Percentiles rank a stretch among this genome's conserved stretches.
Conservation (phyloP, 1,140 invertebrate species). For the Leptinotarsa undecemlineata region DNA sequence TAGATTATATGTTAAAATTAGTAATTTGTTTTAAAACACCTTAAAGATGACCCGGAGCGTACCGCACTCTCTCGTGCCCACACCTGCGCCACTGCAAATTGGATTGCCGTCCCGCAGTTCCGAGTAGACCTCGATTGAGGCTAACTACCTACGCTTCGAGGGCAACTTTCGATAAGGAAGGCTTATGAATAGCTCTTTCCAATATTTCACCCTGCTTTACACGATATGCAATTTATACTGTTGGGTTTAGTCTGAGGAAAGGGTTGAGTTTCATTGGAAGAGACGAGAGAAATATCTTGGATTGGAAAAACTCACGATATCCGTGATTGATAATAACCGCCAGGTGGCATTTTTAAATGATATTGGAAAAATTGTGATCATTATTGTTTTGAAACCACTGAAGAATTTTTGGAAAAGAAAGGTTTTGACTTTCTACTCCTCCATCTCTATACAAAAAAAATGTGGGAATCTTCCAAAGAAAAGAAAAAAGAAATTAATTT, state of each 20-base stretch:
- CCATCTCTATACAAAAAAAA: too few relatives aligned
- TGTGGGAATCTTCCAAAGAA: too few relatives aligned
- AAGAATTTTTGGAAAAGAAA: too few relatives aligned
- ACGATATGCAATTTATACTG: constrained; percentile 3
- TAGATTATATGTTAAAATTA: too few relatives aligned
- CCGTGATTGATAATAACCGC: background rate
- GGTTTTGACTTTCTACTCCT: too few relatives aligned
- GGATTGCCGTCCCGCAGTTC: background rate
- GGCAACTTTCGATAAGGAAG: constrained; percentile 14
- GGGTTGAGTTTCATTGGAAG: background rate
- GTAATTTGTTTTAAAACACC: too few relatives aligned
- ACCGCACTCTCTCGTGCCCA: too few relatives aligned
- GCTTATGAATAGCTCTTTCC: constrained; percentile 15
- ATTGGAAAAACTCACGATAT: background rate
- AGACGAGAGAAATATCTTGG: background rate
- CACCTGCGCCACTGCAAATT: background rate
- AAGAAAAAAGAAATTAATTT: too few relatives aligned
- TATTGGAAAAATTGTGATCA: too few relatives aligned
- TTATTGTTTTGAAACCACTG: too few relatives aligned
- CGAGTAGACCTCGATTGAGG: background rate
- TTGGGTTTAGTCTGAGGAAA: background rate
- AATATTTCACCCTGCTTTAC: constrained; percentile 15
- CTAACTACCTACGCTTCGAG: constrained; percentile 11
- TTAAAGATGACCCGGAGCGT: too few relatives aligned
- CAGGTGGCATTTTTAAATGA: too few relatives aligned